Percentiles rank a stretch among this genome's conserved stretches.
Conservation (phyloP, 2,113 vertebrate species). For the Anhinga anhinga region DNA sequence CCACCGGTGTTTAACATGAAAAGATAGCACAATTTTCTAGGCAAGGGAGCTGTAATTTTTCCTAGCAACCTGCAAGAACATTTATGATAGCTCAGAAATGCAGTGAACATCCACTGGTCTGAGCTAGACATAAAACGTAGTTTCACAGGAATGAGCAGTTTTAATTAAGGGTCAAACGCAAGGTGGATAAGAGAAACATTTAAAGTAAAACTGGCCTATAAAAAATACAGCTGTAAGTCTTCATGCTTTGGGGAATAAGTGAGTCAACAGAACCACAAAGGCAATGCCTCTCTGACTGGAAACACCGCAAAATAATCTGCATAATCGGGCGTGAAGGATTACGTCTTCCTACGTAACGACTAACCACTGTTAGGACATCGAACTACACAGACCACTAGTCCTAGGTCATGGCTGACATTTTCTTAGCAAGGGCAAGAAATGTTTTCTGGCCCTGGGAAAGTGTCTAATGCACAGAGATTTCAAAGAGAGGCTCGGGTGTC, state of each 20-base stretch:
- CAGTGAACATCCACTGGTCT: not conserved
- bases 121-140: not conserved
- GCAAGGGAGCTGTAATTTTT: not conserved
- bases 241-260: not conserved
- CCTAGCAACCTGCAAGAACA: not conserved
- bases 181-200: not conserved
- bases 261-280: not conserved
- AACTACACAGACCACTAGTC: not conserved
- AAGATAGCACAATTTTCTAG: not conserved
- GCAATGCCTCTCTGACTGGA: not conserved
- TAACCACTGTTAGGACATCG: not conserved
- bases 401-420: not conserved
- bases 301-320: not conserved
- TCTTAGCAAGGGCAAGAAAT: not conserved
- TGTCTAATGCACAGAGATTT: not conserved
- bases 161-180: not conserved
- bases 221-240: not conserved
- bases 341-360: fast-evolving
- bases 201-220: not conserved
- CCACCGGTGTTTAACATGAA: not conserved
- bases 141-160: not conserved
- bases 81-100: not conserved
- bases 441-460: not conserved
- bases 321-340: not conserved
- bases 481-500: not conserved